Evolutionary conservation across 2,113 vertebrate genomes (phyloP).

Genomic region (Motacilla alba): DNA sequence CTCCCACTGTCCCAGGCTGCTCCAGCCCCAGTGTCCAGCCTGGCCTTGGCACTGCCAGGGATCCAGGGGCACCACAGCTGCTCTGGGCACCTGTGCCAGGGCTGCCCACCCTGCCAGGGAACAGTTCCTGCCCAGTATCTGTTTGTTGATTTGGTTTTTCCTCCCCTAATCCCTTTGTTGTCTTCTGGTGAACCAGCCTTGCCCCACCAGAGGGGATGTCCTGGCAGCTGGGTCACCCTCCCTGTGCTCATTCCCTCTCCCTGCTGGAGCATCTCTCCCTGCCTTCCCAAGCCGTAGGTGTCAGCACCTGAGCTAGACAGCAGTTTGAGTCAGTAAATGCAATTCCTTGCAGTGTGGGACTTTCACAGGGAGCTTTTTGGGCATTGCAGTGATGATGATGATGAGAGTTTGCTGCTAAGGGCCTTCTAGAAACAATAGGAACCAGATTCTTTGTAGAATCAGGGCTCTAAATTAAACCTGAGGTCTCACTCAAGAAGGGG

Average conservation of each 20-base stretch:
- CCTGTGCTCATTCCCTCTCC: neutral
- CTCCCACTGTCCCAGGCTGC: neutral
- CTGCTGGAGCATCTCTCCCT: neutral
- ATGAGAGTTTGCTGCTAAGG: neutral
- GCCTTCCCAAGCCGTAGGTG: neutral
- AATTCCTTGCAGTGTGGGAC: neutral
- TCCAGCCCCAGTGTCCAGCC: neutral
- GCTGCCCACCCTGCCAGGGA: accelerated
- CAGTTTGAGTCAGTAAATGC: neutral
- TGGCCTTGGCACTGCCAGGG: neutral
- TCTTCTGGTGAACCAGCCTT: neutral
- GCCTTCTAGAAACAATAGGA: neutral
- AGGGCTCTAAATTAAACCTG: neutral
- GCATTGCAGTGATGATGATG: neutral
- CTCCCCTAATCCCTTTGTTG: neutral
- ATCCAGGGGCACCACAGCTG: neutral
- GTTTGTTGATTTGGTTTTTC: neutral
- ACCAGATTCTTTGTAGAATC: neutral
- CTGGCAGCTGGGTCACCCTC: neutral
- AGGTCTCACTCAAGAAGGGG: neutral
- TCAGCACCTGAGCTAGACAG: neutral
- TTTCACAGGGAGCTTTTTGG: neutral
- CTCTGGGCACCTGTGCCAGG: neutral
- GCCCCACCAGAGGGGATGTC: too few relatives aligned
- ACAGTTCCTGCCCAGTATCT: accelerated